Conservation (phyloP, 2,113 vertebrate species). For the Serilophus lunatus region DNA sequence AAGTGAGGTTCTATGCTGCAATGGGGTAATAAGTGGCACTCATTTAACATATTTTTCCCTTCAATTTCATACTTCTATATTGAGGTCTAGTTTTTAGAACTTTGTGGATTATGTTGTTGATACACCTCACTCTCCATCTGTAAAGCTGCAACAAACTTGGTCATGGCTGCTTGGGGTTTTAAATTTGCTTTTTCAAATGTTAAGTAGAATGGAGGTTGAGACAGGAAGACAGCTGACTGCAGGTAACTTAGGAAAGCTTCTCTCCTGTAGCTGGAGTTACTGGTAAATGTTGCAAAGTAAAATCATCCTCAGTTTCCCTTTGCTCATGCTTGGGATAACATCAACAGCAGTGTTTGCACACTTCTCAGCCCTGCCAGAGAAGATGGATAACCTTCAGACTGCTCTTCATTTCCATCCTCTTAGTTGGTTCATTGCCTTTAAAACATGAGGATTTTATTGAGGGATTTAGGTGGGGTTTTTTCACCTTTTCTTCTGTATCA, state of each 20-base stretch:
- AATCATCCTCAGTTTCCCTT: neutral
- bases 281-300: neutral
- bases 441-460: neutral
- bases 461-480: neutral
- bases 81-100: neutral
- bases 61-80: neutral
- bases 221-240: neutral
- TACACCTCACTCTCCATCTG: neutral
- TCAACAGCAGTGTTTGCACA: neutral
- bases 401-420: neutral
- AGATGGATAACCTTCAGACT: neutral
- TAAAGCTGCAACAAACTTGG: neutral
- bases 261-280: neutral
- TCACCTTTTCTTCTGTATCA: neutral
- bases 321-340: neutral
- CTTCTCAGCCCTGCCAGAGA: neutral
- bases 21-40: neutral
- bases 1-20: neutral
- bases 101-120: neutral
- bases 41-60: neutral
- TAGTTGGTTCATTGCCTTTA: neutral
- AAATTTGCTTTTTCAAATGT: neutral
- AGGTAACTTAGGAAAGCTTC: neutral
- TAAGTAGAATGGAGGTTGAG: neutral
- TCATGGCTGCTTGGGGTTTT: neutral